These are phyloP conservation scores for Thalassaphorura encarpata DNA, from an alignment of 1,140 invertebrate genomes.

Conservation along the genomic window DNA sequence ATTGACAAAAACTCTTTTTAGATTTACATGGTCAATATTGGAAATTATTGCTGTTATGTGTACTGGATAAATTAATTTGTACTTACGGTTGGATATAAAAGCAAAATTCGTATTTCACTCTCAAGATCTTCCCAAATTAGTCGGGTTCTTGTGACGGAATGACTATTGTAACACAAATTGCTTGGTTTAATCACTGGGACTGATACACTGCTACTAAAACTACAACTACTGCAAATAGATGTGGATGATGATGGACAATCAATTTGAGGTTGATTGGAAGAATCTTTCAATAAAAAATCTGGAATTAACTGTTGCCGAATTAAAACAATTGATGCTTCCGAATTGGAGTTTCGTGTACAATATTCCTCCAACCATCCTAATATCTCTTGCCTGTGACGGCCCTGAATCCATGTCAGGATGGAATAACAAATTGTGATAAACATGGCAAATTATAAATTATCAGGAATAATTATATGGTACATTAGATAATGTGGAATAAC, in stretches of 20 bases:
- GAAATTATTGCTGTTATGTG: too few species aligned
- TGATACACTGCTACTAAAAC: too few species aligned
- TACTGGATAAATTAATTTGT: neutral
- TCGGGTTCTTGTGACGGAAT: neutral
- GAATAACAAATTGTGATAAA: conserved; percentile 27
- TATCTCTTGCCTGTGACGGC: conserved; percentile 19
- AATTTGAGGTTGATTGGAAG: too few species aligned
- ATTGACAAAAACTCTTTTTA: too few species aligned
- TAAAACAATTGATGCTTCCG: conserved; percentile 16
- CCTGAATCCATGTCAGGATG: conserved; percentile 27
- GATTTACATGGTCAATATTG: neutral
- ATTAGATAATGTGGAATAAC: too few species aligned
- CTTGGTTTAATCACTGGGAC: too few species aligned
- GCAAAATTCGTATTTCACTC: conserved; percentile 6
- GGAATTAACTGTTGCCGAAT: too few species aligned
- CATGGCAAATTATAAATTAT: too few species aligned
- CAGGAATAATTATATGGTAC: too few species aligned
- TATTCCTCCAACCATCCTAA: conserved; percentile 20
- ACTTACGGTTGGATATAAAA: conserved; percentile 16
- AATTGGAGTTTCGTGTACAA: conserved; percentile 15
- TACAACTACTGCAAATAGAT: neutral
- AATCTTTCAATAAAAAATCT: too few species aligned
- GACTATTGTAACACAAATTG: conserved; percentile 23
- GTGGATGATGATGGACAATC: too few species aligned
- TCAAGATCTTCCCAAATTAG: conserved; percentile 27